These are phyloP conservation scores for Megalops atlanticus DNA, from an alignment of 2,113 vertebrate species.

Conservation along the genomic window DNA sequence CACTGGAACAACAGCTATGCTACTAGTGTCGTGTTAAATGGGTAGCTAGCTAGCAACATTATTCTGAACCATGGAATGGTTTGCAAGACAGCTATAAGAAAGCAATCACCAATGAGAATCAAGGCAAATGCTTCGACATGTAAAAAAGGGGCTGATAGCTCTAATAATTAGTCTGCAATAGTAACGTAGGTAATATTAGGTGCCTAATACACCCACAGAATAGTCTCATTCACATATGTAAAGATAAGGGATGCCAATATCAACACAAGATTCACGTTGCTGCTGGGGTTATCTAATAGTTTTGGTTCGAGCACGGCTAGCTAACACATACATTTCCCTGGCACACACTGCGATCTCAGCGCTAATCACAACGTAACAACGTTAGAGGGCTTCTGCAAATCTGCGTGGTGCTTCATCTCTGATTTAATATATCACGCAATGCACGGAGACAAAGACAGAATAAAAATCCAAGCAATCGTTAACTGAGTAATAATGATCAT, in stretches of 20 bases:
- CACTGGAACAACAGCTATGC: not conserved
- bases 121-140: too few species aligned
- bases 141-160: too few species aligned
- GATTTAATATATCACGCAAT: not conserved
- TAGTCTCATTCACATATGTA: too few species aligned
- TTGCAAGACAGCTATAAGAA: not conserved
- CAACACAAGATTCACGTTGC: not conserved
- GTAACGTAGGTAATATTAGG: too few species aligned
- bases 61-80: not conserved
- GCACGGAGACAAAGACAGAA: conserved; percentile 1
- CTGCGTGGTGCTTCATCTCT: not conserved
- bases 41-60: not conserved
- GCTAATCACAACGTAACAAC: not conserved
- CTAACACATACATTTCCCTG: not conserved
- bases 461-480: not conserved
- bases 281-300: not conserved
- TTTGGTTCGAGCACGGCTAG: not conserved
- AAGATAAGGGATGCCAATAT: not conserved
- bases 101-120: not conserved
- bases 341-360: not conserved
- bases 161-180: too few species aligned
- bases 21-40: not conserved
- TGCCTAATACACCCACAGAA: too few species aligned
- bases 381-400: not conserved
- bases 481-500: conserved; percentile 2